Base-by-base conservation (phyloP, 2,797 vertebrate species). In the Buceros bicornis region DNA sequence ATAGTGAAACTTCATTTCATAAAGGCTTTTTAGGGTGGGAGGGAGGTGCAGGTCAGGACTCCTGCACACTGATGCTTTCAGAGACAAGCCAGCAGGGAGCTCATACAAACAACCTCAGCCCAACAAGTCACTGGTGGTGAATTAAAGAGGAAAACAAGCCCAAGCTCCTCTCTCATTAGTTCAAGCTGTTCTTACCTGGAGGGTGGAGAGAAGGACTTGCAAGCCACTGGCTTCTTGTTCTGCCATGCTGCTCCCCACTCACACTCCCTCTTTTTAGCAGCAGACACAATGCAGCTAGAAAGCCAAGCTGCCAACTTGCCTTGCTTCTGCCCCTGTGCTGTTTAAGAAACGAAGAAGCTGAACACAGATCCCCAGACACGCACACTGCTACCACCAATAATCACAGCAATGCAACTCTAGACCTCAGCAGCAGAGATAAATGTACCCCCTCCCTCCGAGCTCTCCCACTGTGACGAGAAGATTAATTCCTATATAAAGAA, bases 151-250 rank as follows among this genome's bases (percentile, higher is more conserved):
- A 76, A 92, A 95, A 89, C 91, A 91, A 56, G 47, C 90, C 70
- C 91, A 89, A 61, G 74, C 24, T 0, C 33, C 74, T 93, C 87
- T 83, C 85, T 40, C 53, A 7, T 92, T 92, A 96, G 83, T 94
- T 87, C 81, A 79, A 69, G 95, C 51, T 74, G 76, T 89, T 97
- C 98, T 98, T 99, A 99, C 99, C 99, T 99, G 98, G 79, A 99
- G 98, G 26, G 98, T 98, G 74, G 97, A 98, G 71, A 99, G 98
- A 54, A 99, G 98, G 82, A 98, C 98, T 97, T 99, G 98, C 88
- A 99, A 97, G 95, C 99, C 98, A 71, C 98, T 98, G 98, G 98
- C 97, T 97, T 98, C 98, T 85, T 97, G 95, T 77, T 98, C 97
- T 14, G 98, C 98, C 99, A 99, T 99, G 93, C 91, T 97, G 87